Evolutionary conservation across 2,888 invertebrate genomes (phyloP).

Genomic region (Nematopogon swammerdamellus): DNA sequence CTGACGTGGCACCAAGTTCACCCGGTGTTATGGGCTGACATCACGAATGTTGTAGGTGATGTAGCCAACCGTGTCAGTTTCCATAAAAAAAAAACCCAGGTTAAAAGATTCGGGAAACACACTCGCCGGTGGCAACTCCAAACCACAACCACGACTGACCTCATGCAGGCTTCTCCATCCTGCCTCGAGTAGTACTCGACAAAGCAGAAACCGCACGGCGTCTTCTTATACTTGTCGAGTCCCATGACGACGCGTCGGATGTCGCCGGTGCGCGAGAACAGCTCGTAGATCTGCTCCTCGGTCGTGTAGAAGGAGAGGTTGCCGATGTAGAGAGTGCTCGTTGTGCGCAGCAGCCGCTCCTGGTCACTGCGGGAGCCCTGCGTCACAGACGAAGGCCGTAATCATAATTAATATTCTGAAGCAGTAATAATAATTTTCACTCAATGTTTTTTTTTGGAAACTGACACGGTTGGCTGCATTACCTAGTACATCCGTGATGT

Average conservation of each 20-base stretch:
- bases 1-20: no score
- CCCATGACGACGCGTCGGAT: conserved; percentile 96
- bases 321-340: conserved; percentile 91
- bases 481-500: no score
- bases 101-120: no score
- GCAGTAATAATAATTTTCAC: conserved; percentile 6
- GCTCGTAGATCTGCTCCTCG: conserved; percentile 96
- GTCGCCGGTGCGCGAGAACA: conserved; percentile 95
- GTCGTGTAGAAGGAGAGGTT: conserved; percentile 98
- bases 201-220: conserved; percentile 99
- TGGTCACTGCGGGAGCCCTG: conserved; percentile 88
- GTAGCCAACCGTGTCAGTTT: no score
- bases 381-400: no score
- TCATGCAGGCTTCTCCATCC: conserved; percentile 79
- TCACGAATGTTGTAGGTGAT: no score
- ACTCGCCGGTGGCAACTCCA: no score
- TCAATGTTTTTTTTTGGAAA: no score
- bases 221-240: conserved; percentile 94
- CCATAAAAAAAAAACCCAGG: no score
- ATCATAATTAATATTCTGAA: no score
- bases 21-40: no score
- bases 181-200: conserved; percentile 83
- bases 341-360: conserved; percentile 69
- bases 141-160: conserved; percentile 28
- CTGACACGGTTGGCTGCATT: no score